phyloP scores from a whole-genome alignment of 2,113 vertebrate genomes.

The Heterotis niloticus region DNA sequence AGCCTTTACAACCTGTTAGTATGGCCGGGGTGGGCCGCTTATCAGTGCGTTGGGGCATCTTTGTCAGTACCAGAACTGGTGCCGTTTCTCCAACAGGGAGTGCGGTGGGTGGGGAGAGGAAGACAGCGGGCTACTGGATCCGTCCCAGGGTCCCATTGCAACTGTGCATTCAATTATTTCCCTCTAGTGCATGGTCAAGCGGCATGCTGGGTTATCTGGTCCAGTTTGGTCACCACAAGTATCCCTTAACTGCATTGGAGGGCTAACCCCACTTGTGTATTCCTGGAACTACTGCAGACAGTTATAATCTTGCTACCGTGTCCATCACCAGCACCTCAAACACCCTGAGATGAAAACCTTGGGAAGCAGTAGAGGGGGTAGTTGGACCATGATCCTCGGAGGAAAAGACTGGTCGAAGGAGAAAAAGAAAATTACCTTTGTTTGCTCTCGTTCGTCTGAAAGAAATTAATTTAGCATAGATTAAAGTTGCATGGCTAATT shows the following conservation, averaged over 20 bases:
- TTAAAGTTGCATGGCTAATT: not conserved
- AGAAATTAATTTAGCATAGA: not conserved
- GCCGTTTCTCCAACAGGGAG: not conserved
- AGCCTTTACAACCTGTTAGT: conserved; percentile 12
- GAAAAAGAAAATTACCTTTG: not conserved
- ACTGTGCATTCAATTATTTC: not conserved
- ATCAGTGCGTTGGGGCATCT: not conserved
- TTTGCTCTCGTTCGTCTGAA: not conserved
- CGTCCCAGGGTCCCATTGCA: too few relatives aligned
- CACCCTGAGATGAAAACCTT: not conserved
- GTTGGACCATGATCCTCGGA: too few relatives aligned
- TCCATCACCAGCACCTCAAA: not conserved
- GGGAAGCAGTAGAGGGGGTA: not conserved
- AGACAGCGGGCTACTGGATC: not conserved
- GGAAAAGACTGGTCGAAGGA: not conserved
- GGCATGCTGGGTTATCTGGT: not conserved
- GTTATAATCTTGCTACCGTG: too few relatives aligned
- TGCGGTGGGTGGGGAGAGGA: not conserved
- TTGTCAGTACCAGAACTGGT: not conserved
- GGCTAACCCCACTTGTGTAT: not conserved
- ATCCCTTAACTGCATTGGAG: not conserved
- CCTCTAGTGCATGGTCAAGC: not conserved
- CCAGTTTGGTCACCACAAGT: not conserved
- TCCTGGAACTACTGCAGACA: not conserved
- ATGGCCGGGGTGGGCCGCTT: not conserved